These are phyloP conservation scores for Acromyrmex heyeri DNA, from an alignment of 1,140 invertebrate genomes.

Conservation along the genomic window DNA sequence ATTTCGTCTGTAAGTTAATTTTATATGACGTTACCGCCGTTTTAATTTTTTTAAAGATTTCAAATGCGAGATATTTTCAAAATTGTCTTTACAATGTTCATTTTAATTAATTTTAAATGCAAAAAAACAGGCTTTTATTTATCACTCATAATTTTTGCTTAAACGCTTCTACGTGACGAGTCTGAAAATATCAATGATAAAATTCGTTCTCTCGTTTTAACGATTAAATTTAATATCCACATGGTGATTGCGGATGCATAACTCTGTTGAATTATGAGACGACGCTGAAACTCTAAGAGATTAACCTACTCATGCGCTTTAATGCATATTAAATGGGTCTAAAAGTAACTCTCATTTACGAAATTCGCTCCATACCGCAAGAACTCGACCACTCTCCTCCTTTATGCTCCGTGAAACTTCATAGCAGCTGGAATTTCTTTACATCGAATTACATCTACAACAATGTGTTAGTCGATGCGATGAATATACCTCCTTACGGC, in stretches of 20 bases:
- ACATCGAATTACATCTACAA: constrained; percentile 50
- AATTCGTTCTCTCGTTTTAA: constrained; percentile 32
- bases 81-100: background rate
- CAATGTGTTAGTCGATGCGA: constrained; percentile 32
- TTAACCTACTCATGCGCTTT: constrained; percentile 66
- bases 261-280: constrained; percentile 69
- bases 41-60: background rate
- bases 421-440: constrained; percentile 55
- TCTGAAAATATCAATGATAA: constrained; percentile 3
- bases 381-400: background rate
- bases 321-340: constrained; percentile 74
- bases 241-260: constrained; percentile 54
- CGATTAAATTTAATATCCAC: constrained; percentile 72
- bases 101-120: constrained; percentile 2
- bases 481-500: background rate
- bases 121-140: background rate
- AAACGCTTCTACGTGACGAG: background rate
- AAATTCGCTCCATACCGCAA: constrained; percentile 60
- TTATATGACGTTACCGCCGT: background rate
- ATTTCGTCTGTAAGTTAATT: background rate
- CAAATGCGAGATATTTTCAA: constrained; percentile 4
- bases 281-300: constrained; percentile 65
- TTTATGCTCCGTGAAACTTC: constrained; percentile 58
- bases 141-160: background rate
- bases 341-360: constrained; percentile 70